phyloP scores from a whole-genome alignment of 2,797 vertebrate species.

The Emys orbicularis region DNA sequence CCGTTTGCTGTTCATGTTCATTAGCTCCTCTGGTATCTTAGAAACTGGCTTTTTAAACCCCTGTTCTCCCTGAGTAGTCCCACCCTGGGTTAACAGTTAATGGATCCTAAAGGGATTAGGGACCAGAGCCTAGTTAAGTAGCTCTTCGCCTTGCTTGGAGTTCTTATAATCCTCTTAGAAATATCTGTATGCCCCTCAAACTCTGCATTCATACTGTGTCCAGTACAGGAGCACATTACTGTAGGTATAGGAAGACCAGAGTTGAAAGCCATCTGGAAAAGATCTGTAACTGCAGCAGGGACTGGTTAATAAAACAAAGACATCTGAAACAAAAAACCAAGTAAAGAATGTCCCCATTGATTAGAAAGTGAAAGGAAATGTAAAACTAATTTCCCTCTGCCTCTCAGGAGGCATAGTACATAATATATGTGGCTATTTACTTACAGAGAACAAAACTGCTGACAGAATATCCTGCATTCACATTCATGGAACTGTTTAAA shows the following conservation, averaged over 20 bases:
- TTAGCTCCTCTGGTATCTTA: too few relatives aligned
- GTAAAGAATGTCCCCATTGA: neutral
- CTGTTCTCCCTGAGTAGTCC: neutral
- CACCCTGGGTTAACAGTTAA: neutral
- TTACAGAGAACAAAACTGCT: neutral
- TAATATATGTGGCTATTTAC: neutral
- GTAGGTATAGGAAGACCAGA: neutral
- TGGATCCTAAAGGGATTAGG: too few relatives aligned
- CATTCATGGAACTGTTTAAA: neutral
- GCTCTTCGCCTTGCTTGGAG: neutral
- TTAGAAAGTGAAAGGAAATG: neutral
- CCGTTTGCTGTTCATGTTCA: too few relatives aligned
- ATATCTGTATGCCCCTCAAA: neutral
- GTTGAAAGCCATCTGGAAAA: neutral
- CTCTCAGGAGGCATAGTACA: neutral
- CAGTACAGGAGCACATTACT: neutral
- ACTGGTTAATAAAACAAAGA: neutral
- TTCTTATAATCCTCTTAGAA: neutral
- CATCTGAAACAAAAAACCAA: neutral
- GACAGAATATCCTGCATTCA: neutral
- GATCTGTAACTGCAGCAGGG: neutral
- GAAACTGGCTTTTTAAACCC: neutral
- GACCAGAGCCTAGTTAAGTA: neutral
- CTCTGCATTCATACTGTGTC: neutral
- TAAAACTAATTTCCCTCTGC: neutral